These are phyloP conservation scores for Dolomedes plantarius DNA, from an alignment of 2,888 invertebrate species.

Conservation along the genomic window DNA sequence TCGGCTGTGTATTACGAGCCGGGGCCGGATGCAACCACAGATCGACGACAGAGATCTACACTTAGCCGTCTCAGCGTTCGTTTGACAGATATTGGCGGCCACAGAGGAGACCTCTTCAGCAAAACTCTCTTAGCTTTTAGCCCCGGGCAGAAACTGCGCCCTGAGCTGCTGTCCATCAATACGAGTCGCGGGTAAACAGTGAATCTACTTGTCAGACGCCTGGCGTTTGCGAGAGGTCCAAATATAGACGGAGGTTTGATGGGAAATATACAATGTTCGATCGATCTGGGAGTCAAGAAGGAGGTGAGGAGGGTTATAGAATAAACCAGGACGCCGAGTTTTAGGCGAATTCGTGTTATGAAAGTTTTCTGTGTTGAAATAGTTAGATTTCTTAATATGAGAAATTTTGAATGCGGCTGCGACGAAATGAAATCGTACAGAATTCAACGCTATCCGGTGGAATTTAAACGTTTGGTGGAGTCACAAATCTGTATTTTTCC, in stretches of 20 bases:
- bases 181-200: constrained; percentile 30
- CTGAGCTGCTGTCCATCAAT: constrained; percentile 56
- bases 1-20: neutral
- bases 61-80: neutral
- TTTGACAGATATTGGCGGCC: constrained; percentile 11
- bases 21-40: constrained; percentile 1
- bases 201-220: constrained; percentile 30
- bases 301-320: neutral
- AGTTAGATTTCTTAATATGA: too few relatives aligned
- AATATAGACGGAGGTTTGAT: constrained; percentile 12
- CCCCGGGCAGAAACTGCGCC: constrained; percentile 13
- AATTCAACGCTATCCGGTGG: too few relatives aligned
- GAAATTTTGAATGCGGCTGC: too few relatives aligned
- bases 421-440: too few relatives aligned
- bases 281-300: neutral
- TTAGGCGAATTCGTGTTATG: neutral
- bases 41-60: neutral
- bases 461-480: too few relatives aligned
- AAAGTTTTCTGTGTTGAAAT: neutral
- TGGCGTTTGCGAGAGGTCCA: neutral
- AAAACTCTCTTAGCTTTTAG: neutral
- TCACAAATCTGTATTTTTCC: too few relatives aligned
- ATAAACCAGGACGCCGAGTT: neutral
- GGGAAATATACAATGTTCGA: constrained; percentile 16
- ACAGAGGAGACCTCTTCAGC: neutral